A percentile compares a stretch with the other conserved stretches of the same genome.
These are phyloP conservation scores for Muscicapa striata DNA, from an alignment of 2,797 vertebrate genomes.

Conservation along the genomic window DNA sequence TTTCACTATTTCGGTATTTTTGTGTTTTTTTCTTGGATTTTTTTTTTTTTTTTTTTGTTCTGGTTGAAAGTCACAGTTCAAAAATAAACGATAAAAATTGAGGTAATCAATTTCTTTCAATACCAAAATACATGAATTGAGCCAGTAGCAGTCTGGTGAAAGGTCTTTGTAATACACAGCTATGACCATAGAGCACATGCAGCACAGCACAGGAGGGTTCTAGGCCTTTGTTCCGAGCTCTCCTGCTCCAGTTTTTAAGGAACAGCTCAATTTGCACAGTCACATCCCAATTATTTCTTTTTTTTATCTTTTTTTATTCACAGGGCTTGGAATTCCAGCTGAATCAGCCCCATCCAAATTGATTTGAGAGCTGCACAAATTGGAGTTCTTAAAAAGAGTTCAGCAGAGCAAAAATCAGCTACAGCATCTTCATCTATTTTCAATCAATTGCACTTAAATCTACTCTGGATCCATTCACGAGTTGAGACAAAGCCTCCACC, in stretches of 20 bases:
- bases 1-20: slow-evolving; percentile 58
- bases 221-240: slow-evolving; percentile 48
- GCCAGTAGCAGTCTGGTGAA: slow-evolving; percentile 90
- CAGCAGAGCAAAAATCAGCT: slow-evolving; percentile 70
- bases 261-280: slow-evolving; percentile 61
- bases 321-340: background rate
- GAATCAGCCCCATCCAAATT: background rate
- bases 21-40: background rate
- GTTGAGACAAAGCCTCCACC: background rate
- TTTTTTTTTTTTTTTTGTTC: background rate
- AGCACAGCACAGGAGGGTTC: slow-evolving; percentile 53
- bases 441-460: slow-evolving; percentile 85
- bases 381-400: slow-evolving; percentile 84
- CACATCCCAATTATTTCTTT: background rate
- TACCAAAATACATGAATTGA: slow-evolving; percentile 61
- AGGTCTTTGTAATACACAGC: slow-evolving; percentile 79
- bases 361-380: slow-evolving; percentile 57
- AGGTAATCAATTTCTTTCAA: slow-evolving; percentile 84
- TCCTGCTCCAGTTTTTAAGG: slow-evolving; percentile 67
- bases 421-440: slow-evolving; percentile 71
- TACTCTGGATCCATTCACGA: slow-evolving; percentile 42
- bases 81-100: slow-evolving; percentile 73
- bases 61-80: slow-evolving; percentile 82
- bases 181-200: slow-evolving; percentile 64
- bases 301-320: background rate